Percentiles rank a stretch among this genome's conserved stretches.
Conservation (phyloP, 2,888 invertebrate species). For the Punctoribates punctum region DNA sequence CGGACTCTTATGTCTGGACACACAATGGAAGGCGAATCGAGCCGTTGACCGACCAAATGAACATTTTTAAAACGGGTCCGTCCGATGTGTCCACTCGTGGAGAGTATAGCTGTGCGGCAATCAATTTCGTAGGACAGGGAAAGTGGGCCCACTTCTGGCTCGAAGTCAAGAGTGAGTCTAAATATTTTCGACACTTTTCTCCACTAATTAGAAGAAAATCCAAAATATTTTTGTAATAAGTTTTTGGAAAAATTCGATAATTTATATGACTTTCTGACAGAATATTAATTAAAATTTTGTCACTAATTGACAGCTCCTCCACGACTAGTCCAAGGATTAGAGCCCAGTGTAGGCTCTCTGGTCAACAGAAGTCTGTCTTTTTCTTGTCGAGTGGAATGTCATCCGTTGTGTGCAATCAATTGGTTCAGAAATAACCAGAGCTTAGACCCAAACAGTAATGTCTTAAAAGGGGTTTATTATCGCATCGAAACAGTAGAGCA, state of each 20-base stretch:
- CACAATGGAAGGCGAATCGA: slow-evolving; percentile 44
- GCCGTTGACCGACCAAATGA: neutral
- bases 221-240: neutral
- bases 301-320: slow-evolving; percentile 69
- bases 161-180: slow-evolving; percentile 47
- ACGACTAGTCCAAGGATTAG: slow-evolving; percentile 76
- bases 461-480: neutral
- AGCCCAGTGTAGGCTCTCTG: slow-evolving; percentile 70
- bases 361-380: slow-evolving; percentile 65
- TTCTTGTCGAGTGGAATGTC: slow-evolving; percentile 83
- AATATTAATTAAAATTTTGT: slow-evolving; percentile 13
- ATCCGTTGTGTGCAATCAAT: slow-evolving; percentile 74
- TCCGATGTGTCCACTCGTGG: slow-evolving; percentile 79
- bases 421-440: slow-evolving; percentile 74
- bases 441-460: slow-evolving; percentile 41
- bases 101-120: slow-evolving; percentile 82
- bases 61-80: slow-evolving; percentile 54
- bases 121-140: slow-evolving; percentile 78
- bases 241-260: neutral
- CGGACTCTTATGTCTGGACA: slow-evolving; percentile 50
- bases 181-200: no score
- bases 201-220: no score
- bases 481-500: slow-evolving; percentile 16
- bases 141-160: slow-evolving; percentile 61
- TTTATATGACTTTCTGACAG: neutral